A percentile compares a stretch with the other conserved stretches of the same genome.
Conservation (phyloP, 2,113 vertebrate genomes). For the Phocoena phocoena region DNA sequence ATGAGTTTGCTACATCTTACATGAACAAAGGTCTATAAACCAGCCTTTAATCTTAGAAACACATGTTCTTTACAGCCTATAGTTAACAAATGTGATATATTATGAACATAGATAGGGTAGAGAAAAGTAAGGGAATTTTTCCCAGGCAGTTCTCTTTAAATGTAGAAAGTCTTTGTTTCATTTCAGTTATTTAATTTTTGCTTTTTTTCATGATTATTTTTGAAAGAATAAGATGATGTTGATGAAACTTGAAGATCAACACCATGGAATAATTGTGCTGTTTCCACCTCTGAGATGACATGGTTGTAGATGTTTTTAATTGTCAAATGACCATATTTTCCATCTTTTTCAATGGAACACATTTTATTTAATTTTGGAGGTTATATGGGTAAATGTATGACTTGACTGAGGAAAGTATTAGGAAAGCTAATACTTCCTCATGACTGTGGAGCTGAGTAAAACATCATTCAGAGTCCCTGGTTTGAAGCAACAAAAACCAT, state of each 20-base stretch:
- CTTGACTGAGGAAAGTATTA: not conserved
- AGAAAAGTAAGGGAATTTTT: not conserved
- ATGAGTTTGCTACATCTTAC: constrained; percentile 8
- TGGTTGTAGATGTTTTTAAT: not conserved
- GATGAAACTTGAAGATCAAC: not conserved
- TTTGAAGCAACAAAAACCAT: not conserved
- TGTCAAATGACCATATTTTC: not conserved
- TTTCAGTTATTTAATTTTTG: not conserved
- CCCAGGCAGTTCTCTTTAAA: not conserved
- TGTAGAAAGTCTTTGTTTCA: not conserved
- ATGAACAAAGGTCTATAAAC: not conserved
- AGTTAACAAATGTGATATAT: not conserved
- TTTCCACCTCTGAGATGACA: not conserved
- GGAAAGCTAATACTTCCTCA: not conserved
- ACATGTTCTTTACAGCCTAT: not conserved
- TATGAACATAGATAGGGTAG: not conserved
- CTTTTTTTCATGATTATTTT: not conserved
- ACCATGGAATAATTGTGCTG: not conserved
- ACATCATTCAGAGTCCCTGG: not conserved
- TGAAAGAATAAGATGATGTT: not conserved
- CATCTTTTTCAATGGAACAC: not conserved
- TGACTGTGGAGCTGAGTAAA: not conserved
- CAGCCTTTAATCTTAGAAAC: not conserved
- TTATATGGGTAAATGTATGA: not conserved
- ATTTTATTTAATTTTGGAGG: not conserved